Percentiles rank a stretch among this genome's conserved stretches.
phyloP scores from a whole-genome alignment of 2,888 invertebrate species.

The Tipula confusa region DNA sequence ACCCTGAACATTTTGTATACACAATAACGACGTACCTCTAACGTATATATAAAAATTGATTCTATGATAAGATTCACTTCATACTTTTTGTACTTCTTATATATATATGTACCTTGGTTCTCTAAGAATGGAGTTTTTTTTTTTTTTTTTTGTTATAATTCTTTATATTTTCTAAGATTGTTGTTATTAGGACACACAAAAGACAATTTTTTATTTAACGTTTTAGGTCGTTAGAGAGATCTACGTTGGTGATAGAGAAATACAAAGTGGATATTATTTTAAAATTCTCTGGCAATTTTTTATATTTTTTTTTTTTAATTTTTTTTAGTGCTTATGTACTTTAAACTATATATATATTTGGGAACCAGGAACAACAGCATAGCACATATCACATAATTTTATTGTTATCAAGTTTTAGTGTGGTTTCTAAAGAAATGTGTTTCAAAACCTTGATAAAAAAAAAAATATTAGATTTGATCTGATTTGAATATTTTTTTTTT shows the following conservation, averaged over 20 bases:
- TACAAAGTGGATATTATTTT: constrained; percentile 12
- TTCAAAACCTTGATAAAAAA: too few relatives aligned
- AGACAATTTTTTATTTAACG: not conserved
- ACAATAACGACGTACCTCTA: not conserved
- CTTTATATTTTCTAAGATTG: constrained; percentile 20
- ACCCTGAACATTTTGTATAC: not conserved
- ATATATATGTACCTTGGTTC: not conserved
- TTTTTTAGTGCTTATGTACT: not conserved
- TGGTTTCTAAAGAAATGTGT: not conserved
- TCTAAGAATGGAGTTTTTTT: constrained; percentile 25
- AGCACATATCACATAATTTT: too few relatives aligned
- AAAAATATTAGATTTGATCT: too few relatives aligned
- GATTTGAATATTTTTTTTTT: too few relatives aligned
- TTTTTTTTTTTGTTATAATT: constrained; percentile 25
- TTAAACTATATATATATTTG: not conserved
- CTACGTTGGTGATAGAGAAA: not conserved
- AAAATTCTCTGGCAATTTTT: not conserved
- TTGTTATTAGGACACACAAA: constrained; percentile 25
- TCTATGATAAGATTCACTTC: constrained; percentile 20
- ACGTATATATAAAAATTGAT: not conserved
- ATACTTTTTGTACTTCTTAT: not conserved
- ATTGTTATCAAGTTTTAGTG: not conserved
- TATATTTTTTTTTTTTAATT: not conserved
- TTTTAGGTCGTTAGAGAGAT: constrained; percentile 20
- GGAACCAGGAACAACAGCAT: not conserved